Evolutionary conservation across 2,113 vertebrate species (phyloP), one percentile per base, ranked within the genome.

Genomic region (Orycteropus afer): DNA sequence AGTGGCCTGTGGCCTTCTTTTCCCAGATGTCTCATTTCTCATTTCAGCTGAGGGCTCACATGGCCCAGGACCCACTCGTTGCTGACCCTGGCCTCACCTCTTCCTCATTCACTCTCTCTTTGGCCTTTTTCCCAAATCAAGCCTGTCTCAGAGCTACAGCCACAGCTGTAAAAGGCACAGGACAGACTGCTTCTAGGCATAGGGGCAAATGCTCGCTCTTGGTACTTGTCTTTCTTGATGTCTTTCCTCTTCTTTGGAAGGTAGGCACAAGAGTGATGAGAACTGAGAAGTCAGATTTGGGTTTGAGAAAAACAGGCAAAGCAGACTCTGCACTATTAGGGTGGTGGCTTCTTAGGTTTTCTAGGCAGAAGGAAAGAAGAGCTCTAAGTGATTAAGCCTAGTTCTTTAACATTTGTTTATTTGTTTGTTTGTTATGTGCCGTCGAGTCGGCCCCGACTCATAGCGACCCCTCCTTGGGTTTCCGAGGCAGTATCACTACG

Each of bases 231-330:
- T 61, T 73, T 69, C 47, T 71, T 32, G 0, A 15, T 63, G 15
- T 57, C 9, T 71, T 84, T 87, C 59, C 73, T 95, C 51, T 79
- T 7, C 9, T 47, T 13, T 15, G 20, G 7, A 95, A 76, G 40
- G 37, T 13, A 61, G 7, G 47, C 74, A 82, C 77, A 45, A 47
- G 32, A 61, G 32, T 78, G 18, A 40, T 81, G 69, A 90, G 45
- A 91, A 10, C 51, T 63, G 40, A 96, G 74, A 91, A 76, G 27
- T 89, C 51, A 91, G 45, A 80, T 34, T 45, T 71, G 22, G 15
- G 25, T 91, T 87, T 61, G 32, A 25, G 11, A 34, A 55, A 93
- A 79, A 47, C 1, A 49, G 22, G 13, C 37, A 91, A 84, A 79
- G 57, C 22, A 18, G 32, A 40, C 12, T 4, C 55, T 63, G 45